Conservation (phyloP, 2,113 vertebrate genomes). For the Poeciliopsis prolifica region DNA sequence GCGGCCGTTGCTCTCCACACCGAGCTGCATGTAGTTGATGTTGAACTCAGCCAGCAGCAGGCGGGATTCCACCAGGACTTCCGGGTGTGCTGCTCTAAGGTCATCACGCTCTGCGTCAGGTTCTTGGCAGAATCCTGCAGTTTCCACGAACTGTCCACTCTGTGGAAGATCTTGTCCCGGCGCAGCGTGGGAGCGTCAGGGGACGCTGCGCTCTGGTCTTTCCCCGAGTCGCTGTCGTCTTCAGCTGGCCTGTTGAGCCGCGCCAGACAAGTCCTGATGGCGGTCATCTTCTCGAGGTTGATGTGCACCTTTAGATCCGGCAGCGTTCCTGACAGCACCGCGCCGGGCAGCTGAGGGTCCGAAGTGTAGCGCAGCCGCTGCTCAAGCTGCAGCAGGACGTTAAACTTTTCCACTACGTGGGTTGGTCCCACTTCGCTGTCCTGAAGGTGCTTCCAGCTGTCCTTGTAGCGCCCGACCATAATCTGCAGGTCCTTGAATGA, state of each 20-base stretch:
- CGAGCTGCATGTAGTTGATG: constrained; percentile 97
- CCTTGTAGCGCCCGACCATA: constrained; percentile 94
- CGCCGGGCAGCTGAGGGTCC: constrained; percentile 93
- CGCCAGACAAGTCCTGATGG: constrained; percentile 88
- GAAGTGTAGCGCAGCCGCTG: constrained; percentile 94
- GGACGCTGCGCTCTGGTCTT: constrained; percentile 30
- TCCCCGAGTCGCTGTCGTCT: constrained; percentile 45
- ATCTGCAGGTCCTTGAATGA: constrained; percentile 97
- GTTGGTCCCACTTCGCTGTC: constrained; percentile 94
- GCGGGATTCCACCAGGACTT: constrained; percentile 94
- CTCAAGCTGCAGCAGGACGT: constrained; percentile 92
- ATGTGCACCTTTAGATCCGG: constrained; percentile 97
- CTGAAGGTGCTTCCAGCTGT: constrained; percentile 98
- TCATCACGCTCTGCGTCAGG: constrained; percentile 92
- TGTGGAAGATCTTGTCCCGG: constrained; percentile 88
- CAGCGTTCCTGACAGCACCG: constrained; percentile 90
- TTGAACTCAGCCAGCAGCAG: constrained; percentile 95
- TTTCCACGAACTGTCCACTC: constrained; percentile 85
- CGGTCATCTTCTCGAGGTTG: constrained; percentile 94
- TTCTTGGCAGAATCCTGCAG: constrained; percentile 91
- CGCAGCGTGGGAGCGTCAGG: constrained; percentile 81
- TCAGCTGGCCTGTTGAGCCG: constrained; percentile 82
- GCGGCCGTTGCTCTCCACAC: constrained; percentile 91
- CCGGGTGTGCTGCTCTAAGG: constrained; percentile 93
- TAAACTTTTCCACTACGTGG: constrained; percentile 97